These are phyloP conservation scores for Herminia tarsipennalis DNA, from an alignment of 2,888 invertebrate genomes.

Conservation along the genomic window DNA sequence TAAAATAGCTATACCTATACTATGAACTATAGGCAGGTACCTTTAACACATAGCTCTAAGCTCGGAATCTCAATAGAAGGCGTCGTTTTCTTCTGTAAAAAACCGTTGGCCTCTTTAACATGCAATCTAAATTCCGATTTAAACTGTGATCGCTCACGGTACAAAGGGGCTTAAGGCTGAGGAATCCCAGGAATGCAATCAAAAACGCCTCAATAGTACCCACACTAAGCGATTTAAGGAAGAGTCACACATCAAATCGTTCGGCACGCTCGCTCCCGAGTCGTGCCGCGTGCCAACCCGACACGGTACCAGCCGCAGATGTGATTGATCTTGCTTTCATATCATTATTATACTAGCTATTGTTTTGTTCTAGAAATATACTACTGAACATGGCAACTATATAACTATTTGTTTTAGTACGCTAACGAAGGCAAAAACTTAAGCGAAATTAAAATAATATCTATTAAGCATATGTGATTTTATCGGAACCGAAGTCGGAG, in stretches of 20 bases:
- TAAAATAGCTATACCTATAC: slow-evolving; percentile 18
- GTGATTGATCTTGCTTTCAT: slow-evolving; percentile 32
- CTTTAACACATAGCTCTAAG: slow-evolving; percentile 11
- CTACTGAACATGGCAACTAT: too few relatives aligned
- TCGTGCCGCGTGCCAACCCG: slow-evolving; percentile 5
- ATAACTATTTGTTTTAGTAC: too few relatives aligned
- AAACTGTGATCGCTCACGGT: slow-evolving; percentile 49
- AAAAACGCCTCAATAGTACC: slow-evolving; percentile 51
- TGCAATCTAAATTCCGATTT: slow-evolving; percentile 51
- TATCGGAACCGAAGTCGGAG: too few relatives aligned
- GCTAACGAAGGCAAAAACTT: too few relatives aligned
- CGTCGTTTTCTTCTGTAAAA: slow-evolving; percentile 37
- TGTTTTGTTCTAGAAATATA: slow-evolving; percentile 1
- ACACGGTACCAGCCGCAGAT: slow-evolving; percentile 33
- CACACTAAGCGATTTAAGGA: slow-evolving; percentile 41
- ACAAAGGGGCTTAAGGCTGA: slow-evolving; percentile 43
- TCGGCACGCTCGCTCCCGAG: slow-evolving; percentile 39
- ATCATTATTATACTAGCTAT: slow-evolving; percentile 18
- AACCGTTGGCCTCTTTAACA: slow-evolving; percentile 44
- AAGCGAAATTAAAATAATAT: too few relatives aligned
- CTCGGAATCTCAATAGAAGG: slow-evolving; percentile 39
- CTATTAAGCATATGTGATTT: too few relatives aligned
- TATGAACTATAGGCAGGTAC: slow-evolving; percentile 7
- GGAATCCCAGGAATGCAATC: slow-evolving; percentile 53
- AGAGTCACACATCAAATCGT: slow-evolving; percentile 49